Evolutionary conservation across 2,888 invertebrate genomes (phyloP).

Genomic region (Eubasilissa splendida): DNA sequence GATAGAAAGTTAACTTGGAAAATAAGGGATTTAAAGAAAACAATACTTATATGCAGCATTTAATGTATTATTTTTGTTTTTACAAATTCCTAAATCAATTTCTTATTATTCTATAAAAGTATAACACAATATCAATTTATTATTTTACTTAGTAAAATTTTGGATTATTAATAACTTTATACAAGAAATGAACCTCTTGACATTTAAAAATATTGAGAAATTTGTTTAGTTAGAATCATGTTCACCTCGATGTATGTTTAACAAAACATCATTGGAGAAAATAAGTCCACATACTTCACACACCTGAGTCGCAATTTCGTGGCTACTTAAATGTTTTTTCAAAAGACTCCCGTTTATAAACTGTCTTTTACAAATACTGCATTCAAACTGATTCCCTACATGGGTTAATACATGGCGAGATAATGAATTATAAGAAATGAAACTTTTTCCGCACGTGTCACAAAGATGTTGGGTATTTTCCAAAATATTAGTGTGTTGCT

Average conservation of each 20-base stretch:
- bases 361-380: constrained; percentile 63
- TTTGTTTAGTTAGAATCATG: constrained; percentile 15
- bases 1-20: no score
- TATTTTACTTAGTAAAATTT: no score
- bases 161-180: no score
- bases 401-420: constrained; percentile 63
- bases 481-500: constrained; percentile 65
- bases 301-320: constrained; percentile 63
- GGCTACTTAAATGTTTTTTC: constrained; percentile 62
- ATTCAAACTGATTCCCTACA: constrained; percentile 60
- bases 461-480: constrained; percentile 65
- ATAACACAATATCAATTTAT: no score
- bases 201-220: neutral
- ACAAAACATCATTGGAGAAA: constrained; percentile 47
- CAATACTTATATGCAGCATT: no score
- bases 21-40: no score
- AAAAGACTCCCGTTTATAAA: constrained; percentile 61
- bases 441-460: constrained; percentile 68
- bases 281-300: constrained; percentile 68
- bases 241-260: constrained; percentile 51
- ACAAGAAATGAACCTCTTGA: no score
- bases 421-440: constrained; percentile 64
- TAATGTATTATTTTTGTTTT: no score
- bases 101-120: no score
- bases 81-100: no score